Base-by-base conservation (phyloP, 2,113 vertebrate genomes). In the Nycticebus coucang region DNA sequence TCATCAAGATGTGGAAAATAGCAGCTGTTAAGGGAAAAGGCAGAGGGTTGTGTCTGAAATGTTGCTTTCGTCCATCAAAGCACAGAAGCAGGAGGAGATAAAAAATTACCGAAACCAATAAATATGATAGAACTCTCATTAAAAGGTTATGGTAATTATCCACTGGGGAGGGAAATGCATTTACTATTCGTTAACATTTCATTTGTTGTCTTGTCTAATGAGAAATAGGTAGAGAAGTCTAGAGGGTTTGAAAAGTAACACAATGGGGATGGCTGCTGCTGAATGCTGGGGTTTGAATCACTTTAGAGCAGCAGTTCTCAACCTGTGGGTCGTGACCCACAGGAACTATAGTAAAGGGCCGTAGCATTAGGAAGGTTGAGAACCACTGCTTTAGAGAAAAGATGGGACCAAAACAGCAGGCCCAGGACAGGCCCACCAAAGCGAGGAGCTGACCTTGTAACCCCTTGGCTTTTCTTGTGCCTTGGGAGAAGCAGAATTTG, bases 11-110 rank as follows among this genome's bases (percentile, higher is more conserved):
- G 64, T 13, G 0, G 30, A 74, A 71, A 83, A 15, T 7, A 24
- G 60, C 95, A 93, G 96, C 96, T 96, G 94, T 75, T 60, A 4
- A 41, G 87, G 62, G 81, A 71, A 35, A 12, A 55, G 53, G 41
- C 74, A 66, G 68, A 74, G 57, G n/a, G 6, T 7, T 45, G 50
- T 57, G 33, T 83, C 64, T 82, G 69, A 80, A 74, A 6, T 9
- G 4, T n/a, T 1, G 1, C 74, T 24, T 5, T 22, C 21, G 57
- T 18, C 62, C 21, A n/a, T 55, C 19, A 18, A 87, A 95, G 69
- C 59, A 28, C 33, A 41, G 85, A 72, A 93, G 28, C 59, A 66
- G 89, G 89, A 87, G 59, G 68, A 84, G 62, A 85, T 92, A 77
- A 93, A 93, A 93, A 93, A 83, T 89, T 57, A 84, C 83, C 0